Evolutionary conservation across 2,113 vertebrate genomes (phyloP), one percentile per base, ranked within the genome.

Genomic region (Clinocottus analis): DNA sequence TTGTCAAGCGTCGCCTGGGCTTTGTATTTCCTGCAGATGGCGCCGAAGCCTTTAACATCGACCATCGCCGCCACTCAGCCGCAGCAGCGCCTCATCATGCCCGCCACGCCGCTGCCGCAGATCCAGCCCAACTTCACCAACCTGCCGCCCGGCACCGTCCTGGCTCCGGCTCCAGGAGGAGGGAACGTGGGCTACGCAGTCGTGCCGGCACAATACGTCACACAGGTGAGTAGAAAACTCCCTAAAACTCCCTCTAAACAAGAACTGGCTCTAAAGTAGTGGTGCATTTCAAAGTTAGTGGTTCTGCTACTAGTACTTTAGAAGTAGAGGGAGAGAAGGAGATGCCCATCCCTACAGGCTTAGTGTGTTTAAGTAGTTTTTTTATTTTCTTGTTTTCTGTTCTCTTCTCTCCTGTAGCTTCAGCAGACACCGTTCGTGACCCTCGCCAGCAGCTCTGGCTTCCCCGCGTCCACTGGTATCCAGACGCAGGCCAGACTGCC

Each of bases 121-220:
- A 98, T 99, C 77, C 98, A 99, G 87, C 98, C 98, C 72, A 99
- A 97, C 93, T 97, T 99, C 87, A 97, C 98, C 53, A 99, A 96
- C 91, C 96, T 99, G 17, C 97, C 98, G 0, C 97, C 97, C 0
- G 98, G 98, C 76, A 99, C 98, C 1, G 96, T 99, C 23, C 92
- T 99, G 83, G 94, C 98, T 1, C 96, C 97, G 0, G 98, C 97
- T 6, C 97, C 97, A 0, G 98, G 97, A 8, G 87, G 95, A 0
- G 97, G 97, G 21, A 99, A 96, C 0, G 93, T 99, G 17, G 97
- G 98, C 6, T 99, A 99, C 16, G 97, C 98, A 0, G 97, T 99
- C 29, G 95, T 99, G 79, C 97, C 98, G 1, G 97, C 97, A 62
- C 97, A 98, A 68, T 99, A 99, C 2, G 97, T 99, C 66, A 98